Base-by-base conservation (phyloP, 53 echinoderm and acorn worm genomes). In the Hippasteria phrygiana region DNA sequence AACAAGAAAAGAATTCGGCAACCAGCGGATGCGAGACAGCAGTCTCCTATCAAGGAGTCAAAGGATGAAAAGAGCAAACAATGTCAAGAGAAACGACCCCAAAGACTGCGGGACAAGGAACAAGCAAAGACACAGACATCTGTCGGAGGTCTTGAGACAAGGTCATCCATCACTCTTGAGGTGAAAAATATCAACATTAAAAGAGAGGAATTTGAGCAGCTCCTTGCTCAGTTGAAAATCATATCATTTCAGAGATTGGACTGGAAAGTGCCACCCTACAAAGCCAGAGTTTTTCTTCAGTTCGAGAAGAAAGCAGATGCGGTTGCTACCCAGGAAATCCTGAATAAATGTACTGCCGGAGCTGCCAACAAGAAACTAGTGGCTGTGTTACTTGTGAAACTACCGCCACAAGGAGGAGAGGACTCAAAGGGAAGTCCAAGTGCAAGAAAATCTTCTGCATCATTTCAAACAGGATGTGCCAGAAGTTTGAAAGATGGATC, bases 171-270 rank as follows among this genome's bases (percentile, higher is more conserved):
- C 18, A 42, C 50, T 50, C 35, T 84, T 32, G 47, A 71, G 50
- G 85, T 85, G 10, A 85, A 18, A 34, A 85, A 85, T 24, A 47
- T 85, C 29, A 17, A 71, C 53, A 46, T 51, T 24, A 48, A 71
- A 24, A 29, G 71, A 35, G 70, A 71, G 4, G 29, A 32, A 6
- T 85, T 85, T 50, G 13, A 22, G 13, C 13, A 34, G 10, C 70
- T 54, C 51, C 54, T 85, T 16, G 20, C 35, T 27, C 70, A 20
- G 36, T 33, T 85, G 11, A 71, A 70, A 27, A 48, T 85, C 5
- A 29, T 11, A 37, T 8, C 39, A 28, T 85, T 31, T 22, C 54
- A 54, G 2, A 13, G 13, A 10, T 22, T 85, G 13, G 0, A 47
- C 9, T 85, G 85, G 85, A 85, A 38, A 24, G 9, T 14, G 31